Base-by-base conservation (phyloP, 2,113 vertebrate genomes). In the Melospiza melodia region DNA sequence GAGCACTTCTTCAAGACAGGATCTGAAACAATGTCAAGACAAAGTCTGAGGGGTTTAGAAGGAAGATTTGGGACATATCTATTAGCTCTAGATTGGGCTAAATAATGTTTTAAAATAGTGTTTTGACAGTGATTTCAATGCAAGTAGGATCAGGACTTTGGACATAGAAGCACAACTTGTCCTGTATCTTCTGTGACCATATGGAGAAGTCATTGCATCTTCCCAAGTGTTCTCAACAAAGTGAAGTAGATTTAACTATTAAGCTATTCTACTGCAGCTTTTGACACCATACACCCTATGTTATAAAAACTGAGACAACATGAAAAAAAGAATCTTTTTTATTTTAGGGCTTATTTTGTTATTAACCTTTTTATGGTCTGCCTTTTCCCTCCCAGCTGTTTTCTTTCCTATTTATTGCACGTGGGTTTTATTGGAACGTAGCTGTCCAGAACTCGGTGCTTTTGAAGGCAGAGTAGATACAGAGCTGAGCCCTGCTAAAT, bases 381-480 rank as follows among this genome's bases (percentile, higher is more conserved):
- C 24, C 30, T 89, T 91, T 90, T 88, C 31, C 19, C 12, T 71
- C 11, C 21, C 89, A 96, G 87, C 44, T 96, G 93, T 78, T 95
- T 96, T 73, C 52, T 82, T 83, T 97, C 85, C 13, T 87, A 59
- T 93, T 96, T 96, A 95, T 85, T 93, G 71, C 68, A 83, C 6
- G 0, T 65, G 35, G 0, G 24, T 92, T 97, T 93, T 86, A 81
- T 44, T 73, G 77, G 67, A 72, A 44, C 51, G 39, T 57, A 67
- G 49, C 48, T 81, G 35, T 78, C 78, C 85, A 95, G 62, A 87
- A 85, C 48, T 80, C 2, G 0, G 67, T 74, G 63, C 76, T 91
- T 90, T 93, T 95, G 88, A 96, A 83, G 85, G 68, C 90, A 88
- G 43, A 49, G 25, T 20, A 73, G 68, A 95, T 52, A 22, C 83